Base-by-base conservation (phyloP, 1,140 invertebrate genomes). In the Ooceraea biroi region DNA sequence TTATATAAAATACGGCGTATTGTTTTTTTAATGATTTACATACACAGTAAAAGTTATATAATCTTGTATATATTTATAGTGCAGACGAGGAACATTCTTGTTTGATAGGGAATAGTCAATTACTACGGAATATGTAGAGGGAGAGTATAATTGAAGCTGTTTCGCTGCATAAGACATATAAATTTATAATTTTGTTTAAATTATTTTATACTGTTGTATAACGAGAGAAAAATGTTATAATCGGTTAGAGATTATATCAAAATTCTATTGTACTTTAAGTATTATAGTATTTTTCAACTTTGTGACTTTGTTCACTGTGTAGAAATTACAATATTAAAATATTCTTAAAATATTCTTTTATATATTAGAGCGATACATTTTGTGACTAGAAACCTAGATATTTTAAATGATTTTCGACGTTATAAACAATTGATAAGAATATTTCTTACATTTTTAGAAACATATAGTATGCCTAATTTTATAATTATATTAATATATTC, bases 361-460 rank as follows among this genome's bases (percentile, higher is more conserved):
- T 44, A 69, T 22, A 52, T 48, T 61, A 84, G n/a, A n/a, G 36
- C n/a, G 48, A 36, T 76, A 50, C 25, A 68, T 30, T 72, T 48
- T 19, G 65, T 50, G 19, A 19, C 36, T n/a, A n/a, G 36, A 63
- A 25, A 69, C 36, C 52, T 82, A 58, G 41, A 71, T 25, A 58
- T 71, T 63, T 69, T 44, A 4, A 55, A 22, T 57, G 17, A 65
- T 0, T n/a, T 71, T 19, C 2, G 36, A 36, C n/a, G n/a, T 71
- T 55, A 71, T 55, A 71, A 69, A 71, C 8, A 30, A 30, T 52
- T 69, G 3, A n/a, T 50, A 50, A 17, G 1, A 27, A 50, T 69
- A 71, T 71, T 71, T 71, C 50, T 50, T 71, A 55, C 7, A 71
- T 71, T 63, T 63, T 36, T 52, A 2, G 3, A 50, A 69, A 1